Evolutionary conservation across 2,888 invertebrate genomes (phyloP).

Genomic region (Arrhopalites spinosus): DNA sequence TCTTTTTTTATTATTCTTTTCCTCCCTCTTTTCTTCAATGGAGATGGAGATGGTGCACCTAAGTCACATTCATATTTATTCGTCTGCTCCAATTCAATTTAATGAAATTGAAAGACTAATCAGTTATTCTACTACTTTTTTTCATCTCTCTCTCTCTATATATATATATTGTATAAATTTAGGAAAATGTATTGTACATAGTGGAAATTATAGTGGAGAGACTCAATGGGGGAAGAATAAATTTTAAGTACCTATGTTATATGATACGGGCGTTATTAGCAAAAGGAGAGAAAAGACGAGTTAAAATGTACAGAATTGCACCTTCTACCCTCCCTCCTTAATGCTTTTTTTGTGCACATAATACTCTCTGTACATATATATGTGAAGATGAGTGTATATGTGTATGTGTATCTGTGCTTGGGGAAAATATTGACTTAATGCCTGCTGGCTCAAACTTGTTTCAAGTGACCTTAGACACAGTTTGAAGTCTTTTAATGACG

Average conservation of each 20-base stretch:
- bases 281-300: neutral
- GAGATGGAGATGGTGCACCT: too few relatives aligned
- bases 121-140: too few relatives aligned
- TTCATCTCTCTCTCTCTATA: too few relatives aligned
- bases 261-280: neutral
- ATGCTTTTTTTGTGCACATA: neutral
- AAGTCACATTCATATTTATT: too few relatives aligned
- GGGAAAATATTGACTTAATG: constrained; percentile 17
- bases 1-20: too few relatives aligned
- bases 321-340: neutral
- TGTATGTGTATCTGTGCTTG: neutral
- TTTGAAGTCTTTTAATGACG: constrained; percentile 16
- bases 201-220: too few relatives aligned
- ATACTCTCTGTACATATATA: neutral
- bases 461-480: constrained; percentile 15
- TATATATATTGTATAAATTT: too few relatives aligned
- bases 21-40: too few relatives aligned
- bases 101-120: too few relatives aligned
- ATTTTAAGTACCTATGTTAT: neutral
- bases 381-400: neutral
- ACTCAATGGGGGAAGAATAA: constrained; percentile 2
- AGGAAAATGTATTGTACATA: too few relatives aligned
- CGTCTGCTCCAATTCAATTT: too few relatives aligned
- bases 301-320: neutral
- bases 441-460: constrained; percentile 10